These are phyloP conservation scores for Magallana angulata DNA, from an alignment of 1,140 invertebrate genomes.

Conservation along the genomic window DNA sequence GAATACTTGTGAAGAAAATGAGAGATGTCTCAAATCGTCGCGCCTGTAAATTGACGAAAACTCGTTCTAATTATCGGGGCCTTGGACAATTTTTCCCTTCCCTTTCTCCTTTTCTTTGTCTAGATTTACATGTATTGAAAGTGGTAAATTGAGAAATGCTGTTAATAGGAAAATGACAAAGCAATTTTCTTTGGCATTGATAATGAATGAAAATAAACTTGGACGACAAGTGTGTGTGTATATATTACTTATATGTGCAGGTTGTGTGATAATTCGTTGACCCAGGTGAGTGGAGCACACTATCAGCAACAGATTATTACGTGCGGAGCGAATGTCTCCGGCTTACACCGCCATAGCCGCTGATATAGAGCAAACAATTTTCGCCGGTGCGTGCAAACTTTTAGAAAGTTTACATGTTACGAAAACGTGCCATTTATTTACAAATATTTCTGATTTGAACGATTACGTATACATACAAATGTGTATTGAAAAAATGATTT, in stretches of 20 bases:
- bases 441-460: background rate
- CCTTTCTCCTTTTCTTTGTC: background rate
- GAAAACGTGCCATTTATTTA: background rate
- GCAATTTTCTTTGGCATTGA: background rate
- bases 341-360: background rate
- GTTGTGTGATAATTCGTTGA: slow-evolving; percentile 5
- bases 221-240: background rate
- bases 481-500: no score
- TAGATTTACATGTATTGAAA: slow-evolving; percentile 30
- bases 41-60: slow-evolving; percentile 17
- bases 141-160: background rate
- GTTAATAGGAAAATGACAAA: background rate
- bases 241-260: background rate
- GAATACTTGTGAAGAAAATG: slow-evolving; percentile 12
- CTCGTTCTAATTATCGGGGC: background rate
- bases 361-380: slow-evolving; percentile 20
- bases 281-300: background rate
- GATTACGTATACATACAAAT: no score
- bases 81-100: background rate
- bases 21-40: slow-evolving; percentile 32
- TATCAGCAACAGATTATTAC: slow-evolving; percentile 20
- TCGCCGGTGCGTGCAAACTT: background rate
- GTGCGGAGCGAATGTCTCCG: slow-evolving; percentile 21
- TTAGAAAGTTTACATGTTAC: slow-evolving; percentile 3
- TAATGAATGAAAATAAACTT: background rate